Conservation (phyloP, 2,113 vertebrate species). For the Aythya baeri region DNA sequence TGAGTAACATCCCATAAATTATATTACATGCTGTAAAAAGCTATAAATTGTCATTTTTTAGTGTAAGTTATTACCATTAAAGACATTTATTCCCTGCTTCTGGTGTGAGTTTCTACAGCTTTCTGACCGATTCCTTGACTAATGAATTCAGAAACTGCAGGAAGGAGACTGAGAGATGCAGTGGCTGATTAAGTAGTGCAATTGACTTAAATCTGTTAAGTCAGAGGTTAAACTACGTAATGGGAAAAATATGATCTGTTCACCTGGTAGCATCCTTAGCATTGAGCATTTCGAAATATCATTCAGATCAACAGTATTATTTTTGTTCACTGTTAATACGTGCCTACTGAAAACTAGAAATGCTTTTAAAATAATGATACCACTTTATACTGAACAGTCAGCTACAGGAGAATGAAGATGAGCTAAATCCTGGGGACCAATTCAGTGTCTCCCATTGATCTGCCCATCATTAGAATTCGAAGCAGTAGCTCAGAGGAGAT, state of each 20-base stretch:
- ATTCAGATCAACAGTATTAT: neutral
- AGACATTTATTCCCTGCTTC: slow-evolving; percentile 53
- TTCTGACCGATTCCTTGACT: slow-evolving; percentile 40
- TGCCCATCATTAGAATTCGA: neutral
- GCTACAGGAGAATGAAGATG: neutral
- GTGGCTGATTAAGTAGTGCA: slow-evolving; percentile 47
- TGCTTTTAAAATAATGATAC: neutral
- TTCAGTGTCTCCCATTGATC: neutral
- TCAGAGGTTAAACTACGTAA: slow-evolving; percentile 64
- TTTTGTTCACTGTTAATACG: neutral
- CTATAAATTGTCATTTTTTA: slow-evolving; percentile 64
- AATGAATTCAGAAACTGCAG: slow-evolving; percentile 54
- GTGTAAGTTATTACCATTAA: slow-evolving; percentile 57
- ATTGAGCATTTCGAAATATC: neutral
- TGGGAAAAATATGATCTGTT: slow-evolving; percentile 46
- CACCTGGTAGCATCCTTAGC: neutral
- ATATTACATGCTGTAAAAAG: slow-evolving; percentile 56
- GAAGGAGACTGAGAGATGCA: slow-evolving; percentile 20
- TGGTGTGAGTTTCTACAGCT: slow-evolving; percentile 47
- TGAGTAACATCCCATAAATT: slow-evolving; percentile 57
- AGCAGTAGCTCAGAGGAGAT: neutral
- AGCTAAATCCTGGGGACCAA: neutral
- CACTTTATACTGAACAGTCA: neutral
- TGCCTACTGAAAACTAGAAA: slow-evolving; percentile 8
- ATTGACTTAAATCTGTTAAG: slow-evolving; percentile 56